Evolutionary conservation across 37 sponge, comb jelly and placozoan genomes (phyloP).

Genomic region (Haliclona indistincta): DNA sequence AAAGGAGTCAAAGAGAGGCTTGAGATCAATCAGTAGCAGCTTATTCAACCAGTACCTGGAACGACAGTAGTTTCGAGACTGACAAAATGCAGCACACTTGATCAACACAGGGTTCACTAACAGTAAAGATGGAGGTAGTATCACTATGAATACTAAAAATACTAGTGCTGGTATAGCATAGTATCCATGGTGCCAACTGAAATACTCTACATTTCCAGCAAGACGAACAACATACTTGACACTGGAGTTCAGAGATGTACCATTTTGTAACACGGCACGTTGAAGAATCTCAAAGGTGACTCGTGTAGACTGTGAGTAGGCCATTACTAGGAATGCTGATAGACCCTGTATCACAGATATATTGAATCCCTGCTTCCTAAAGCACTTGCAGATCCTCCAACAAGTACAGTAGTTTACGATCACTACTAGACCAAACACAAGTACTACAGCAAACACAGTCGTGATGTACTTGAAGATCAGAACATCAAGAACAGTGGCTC

Average conservation of each 20-base stretch:
- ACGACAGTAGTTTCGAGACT: too few relatives aligned
- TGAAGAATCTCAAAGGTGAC: slow-evolving; percentile 40
- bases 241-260: neutral
- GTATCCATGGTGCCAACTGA: neutral
- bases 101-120: neutral
- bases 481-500: slow-evolving; percentile 33
- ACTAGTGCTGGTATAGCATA: neutral
- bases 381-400: neutral
- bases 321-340: slow-evolving; percentile 34
- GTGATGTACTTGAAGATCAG: slow-evolving; percentile 37
- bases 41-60: too few relatives aligned
- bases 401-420: slow-evolving; percentile 10
- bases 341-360: slow-evolving; percentile 20
- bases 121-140: neutral
- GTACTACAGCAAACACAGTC: slow-evolving; percentile 25
- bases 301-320: slow-evolving; percentile 36
- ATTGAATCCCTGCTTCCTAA: neutral
- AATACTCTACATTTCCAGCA: neutral
- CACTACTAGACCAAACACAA: slow-evolving; percentile 4
- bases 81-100: too few relatives aligned
- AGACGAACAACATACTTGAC: neutral
- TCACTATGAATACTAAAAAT: neutral
- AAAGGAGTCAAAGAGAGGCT: neutral
- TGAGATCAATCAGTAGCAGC: neutral
- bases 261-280: neutral